Evolutionary conservation across 2,888 invertebrate species (phyloP).

Genomic region (Eupithecia dodoneata): DNA sequence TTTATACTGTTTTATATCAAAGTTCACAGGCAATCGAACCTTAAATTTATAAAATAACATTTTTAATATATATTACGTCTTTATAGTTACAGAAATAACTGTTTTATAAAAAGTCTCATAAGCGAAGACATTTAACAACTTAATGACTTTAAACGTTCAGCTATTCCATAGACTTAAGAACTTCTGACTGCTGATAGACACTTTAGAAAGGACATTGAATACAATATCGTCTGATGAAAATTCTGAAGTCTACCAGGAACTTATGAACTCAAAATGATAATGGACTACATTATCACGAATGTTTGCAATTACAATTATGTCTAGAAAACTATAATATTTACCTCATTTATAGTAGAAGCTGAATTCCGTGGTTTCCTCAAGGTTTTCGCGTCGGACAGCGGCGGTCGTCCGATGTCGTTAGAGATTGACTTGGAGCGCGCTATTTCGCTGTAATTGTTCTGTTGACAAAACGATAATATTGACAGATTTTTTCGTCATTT

Average conservation of each 20-base stretch:
- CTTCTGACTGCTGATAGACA: neutral
- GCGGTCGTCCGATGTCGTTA: slow-evolving; percentile 83
- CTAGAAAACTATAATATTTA: slow-evolving; percentile 44
- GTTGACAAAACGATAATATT: slow-evolving; percentile 40
- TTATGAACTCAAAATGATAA: neutral
- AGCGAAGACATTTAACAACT: neutral
- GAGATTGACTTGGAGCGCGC: slow-evolving; percentile 83
- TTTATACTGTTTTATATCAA: slow-evolving; percentile 33
- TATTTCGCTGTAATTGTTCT: slow-evolving; percentile 69
- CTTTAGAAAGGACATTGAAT: neutral
- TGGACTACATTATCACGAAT: neutral
- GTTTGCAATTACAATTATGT: neutral
- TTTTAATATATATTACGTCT: neutral
- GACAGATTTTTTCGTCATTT: neutral
- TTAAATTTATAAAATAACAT: slow-evolving; percentile 32
- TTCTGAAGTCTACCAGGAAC: neutral
- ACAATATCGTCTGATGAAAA: neutral
- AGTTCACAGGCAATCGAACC: slow-evolving; percentile 63
- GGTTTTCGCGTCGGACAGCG: slow-evolving; percentile 66
- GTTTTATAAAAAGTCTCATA: neutral
- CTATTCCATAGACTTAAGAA: neutral
- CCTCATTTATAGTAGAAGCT: slow-evolving; percentile 72
- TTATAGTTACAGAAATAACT: neutral
- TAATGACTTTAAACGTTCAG: neutral
- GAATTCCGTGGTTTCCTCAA: slow-evolving; percentile 70